Evolutionary conservation across 2,113 vertebrate genomes (phyloP), one percentile per base, ranked within the genome.

Genomic region (Salvelinus fontinalis): DNA sequence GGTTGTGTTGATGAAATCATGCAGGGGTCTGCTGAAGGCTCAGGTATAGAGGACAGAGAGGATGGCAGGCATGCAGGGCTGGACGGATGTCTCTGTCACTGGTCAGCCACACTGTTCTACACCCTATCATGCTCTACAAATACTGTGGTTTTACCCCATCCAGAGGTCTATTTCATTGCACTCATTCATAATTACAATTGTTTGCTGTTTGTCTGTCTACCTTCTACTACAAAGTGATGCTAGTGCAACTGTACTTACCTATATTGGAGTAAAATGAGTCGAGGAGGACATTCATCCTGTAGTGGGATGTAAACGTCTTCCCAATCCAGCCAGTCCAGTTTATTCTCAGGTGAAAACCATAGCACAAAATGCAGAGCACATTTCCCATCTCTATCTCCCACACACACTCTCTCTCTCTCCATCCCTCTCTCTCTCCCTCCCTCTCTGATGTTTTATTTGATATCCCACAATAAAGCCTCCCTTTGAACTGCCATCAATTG

Each of bases 1-100:
- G 93, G 90, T 91, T 94, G 95, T 90, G 94, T 95, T 95, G 95
- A 96, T 95, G 95, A 95, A 95, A 95, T 96, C 95, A 95, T 89
- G 92, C 89, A 93, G 90, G 93, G 73, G 85, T 73, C 84, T 79
- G 83, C 86, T 81, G 74, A 85, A 83, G 87, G 89, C 89, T 78
- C 81, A 70, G 79, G 88, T 80, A 79, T 83, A 80, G 85, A 87
- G 83, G 87, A 85, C 81, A 86, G 89, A 82, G 84, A 86, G 86
- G 89, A 89, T 85, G 49, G 87, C 75, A 76, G 84, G 88, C 86
- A 85, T 66, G 59, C 7, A 62, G 59, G n/a, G 59, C 59, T 62
- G n/a, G 18, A 18, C 5, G 5, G 39, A 70, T 48, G 68, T 54
- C 65, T 75, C 48, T 54, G 18, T 27, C 34, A 20, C 22, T 9